Base-by-base conservation (phyloP, 2,888 invertebrate genomes). In the Meliscaeva auricollis region DNA sequence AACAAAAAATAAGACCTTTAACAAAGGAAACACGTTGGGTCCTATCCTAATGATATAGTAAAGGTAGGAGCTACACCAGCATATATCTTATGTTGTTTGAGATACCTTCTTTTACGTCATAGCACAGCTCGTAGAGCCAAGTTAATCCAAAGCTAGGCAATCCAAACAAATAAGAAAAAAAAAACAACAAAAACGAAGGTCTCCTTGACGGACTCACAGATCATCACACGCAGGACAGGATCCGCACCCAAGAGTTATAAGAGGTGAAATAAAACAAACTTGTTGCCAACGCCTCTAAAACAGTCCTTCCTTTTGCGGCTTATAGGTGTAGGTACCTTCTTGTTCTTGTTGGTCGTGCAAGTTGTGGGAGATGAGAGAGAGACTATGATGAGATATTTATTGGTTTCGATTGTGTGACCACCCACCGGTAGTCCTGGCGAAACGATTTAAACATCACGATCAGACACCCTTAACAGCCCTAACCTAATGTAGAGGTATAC, bases 331-430 rank as follows among this genome's bases (percentile, higher is more conserved):
- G 38, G 9, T 64, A 52, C 26, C 74, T 66, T 50, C 60, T 26
- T 38, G 9, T 9, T 38, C n/a, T n/a, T n/a, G n/a, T n/a, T n/a
- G n/a, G n/a, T n/a, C n/a, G n/a, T n/a, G n/a, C 8, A 38, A 38
- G 38, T 6, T 11, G 38, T 6, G 38, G 13, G 38, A 38, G 38
- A 38, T 3, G 13, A 35, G 38, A 13, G 69, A 20, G 32, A 41
- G 35, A 54, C 26, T 32, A 52, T 72, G 69, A 41, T 72, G 52
- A 35, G 62, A 81, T 76, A 85, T 85, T 85, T 81, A 85, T 85
- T 85, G 84, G 68, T 56, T 80, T 76, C 80, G 80, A 81, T 85
- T 73, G 69, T 76, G 35, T 85, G 85, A 85, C 85, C 85, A 85
- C 85, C 85, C 85, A 81, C 81, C 48, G 76, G 76, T 73, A 73